These are phyloP conservation scores for Oreochromis tanganicae DNA, from an alignment of 2,113 vertebrate genomes.

Conservation along the genomic window DNA sequence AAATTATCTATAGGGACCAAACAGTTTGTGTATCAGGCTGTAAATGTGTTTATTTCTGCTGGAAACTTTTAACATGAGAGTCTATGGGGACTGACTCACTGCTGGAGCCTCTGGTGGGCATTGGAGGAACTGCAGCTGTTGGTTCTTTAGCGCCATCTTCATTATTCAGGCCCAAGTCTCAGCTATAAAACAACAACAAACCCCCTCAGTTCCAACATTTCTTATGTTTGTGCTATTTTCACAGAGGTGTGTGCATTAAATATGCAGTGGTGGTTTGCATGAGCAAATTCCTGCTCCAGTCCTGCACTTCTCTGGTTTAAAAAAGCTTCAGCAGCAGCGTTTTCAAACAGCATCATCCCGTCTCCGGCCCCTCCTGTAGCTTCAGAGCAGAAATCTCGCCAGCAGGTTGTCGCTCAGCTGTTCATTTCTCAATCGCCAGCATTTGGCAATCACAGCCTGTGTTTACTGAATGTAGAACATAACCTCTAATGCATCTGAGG, in stretches of 20 bases:
- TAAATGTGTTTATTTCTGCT: background rate
- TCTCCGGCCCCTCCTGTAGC: background rate
- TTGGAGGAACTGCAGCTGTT: background rate
- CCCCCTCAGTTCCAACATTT: background rate
- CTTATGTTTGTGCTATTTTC: background rate
- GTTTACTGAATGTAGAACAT: background rate
- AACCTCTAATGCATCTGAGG: background rate
- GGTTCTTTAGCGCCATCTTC: background rate
- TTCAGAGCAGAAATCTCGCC: background rate
- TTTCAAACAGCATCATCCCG: background rate
- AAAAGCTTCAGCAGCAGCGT: background rate
- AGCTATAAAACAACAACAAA: background rate
- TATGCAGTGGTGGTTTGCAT: background rate
- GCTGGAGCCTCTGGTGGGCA: background rate
- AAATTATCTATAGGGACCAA: accelerated
- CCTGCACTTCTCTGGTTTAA: background rate
- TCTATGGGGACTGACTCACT: background rate
- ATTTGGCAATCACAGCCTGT: background rate
- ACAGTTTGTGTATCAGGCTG: background rate
- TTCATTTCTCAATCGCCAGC: background rate
- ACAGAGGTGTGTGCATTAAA: background rate
- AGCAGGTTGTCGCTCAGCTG: background rate
- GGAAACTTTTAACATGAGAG: background rate
- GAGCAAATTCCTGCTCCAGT: background rate
- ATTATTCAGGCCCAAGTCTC: background rate